Evolutionary conservation across 2,797 vertebrate genomes (phyloP), one percentile per base, ranked within the genome.

Genomic region (Etheostoma nigrum): DNA sequence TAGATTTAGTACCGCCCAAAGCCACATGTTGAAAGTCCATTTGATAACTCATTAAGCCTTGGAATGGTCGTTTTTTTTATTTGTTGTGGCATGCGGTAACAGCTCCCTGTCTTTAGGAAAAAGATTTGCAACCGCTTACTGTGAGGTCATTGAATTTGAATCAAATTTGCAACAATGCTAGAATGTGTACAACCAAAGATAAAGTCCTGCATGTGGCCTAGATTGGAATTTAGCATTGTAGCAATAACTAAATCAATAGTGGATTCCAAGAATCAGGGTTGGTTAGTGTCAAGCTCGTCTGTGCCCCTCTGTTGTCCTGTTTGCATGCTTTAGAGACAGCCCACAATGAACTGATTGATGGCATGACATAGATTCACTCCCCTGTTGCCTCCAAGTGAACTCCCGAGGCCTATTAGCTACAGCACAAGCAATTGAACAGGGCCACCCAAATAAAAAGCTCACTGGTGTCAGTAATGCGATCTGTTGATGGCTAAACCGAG

Each of bases 381-480:
- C n/a, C 61, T 62, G 78, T 86, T 79, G 76, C 66, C 64, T 90
- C 75, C 59, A 60, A 58, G 72, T 63, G 74, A 80, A 72, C 82
- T 88, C 81, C 86, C 70, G 71, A 70, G 58, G 54, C 75, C 86
- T 83, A 86, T 90, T 91, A 89, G 84, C 90, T 73, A 47, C 74
- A 62, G 82, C 81, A 76, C 83, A 86, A 85, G 81, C 87, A 89
- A 90, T 91, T 91, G 83, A 89, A 91, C 88, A 89, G 78, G 84
- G 83, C 86, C 84, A 82, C 76, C 64, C 42, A 64, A 85, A 92
- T 84, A 83, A 91, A 91, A 90, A 83, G 83, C 84, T 85, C 80
- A 80, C 62, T 76, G 88, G 81, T 89, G 89, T 92, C 85, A 78
- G 91, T 92, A 91, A 91, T 79, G 84, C 21, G 80, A 88, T 89